A percentile compares a stretch with the other conserved stretches of the same genome.
Conservation (phyloP, 2,888 invertebrate genomes). For the Amblyjoppa fuscipennis region DNA sequence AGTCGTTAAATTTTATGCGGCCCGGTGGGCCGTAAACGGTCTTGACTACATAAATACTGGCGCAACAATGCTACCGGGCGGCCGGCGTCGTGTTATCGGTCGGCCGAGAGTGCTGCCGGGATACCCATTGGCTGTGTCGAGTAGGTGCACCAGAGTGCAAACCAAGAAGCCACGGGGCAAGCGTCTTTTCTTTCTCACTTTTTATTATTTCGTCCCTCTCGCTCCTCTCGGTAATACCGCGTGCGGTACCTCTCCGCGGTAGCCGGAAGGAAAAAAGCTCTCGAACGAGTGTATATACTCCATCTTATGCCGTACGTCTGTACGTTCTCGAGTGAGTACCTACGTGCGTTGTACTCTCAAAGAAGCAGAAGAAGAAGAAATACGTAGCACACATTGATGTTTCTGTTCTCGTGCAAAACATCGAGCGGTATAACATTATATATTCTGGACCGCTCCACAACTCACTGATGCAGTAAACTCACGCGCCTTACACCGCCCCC, state of each 20-base stretch:
- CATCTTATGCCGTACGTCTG: constrained; percentile 19
- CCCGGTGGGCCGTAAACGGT: constrained; percentile 65
- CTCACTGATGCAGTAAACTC: constrained; percentile 17
- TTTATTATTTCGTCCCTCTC: constrained; percentile 58
- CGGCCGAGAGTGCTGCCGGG: constrained; percentile 34
- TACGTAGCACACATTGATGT: constrained; percentile 44
- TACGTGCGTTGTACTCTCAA: constrained; percentile 62
- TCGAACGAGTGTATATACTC: constrained; percentile 46
- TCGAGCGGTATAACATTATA: constrained; percentile 13
- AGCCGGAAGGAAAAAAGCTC: constrained; percentile 29
- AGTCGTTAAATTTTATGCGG: constrained; percentile 70
- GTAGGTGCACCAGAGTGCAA: constrained; percentile 45
- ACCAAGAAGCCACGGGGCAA: constrained; percentile 33
- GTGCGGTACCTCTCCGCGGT: constrained; percentile 49
- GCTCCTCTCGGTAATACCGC: constrained; percentile 51
- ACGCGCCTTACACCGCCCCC: background rate
- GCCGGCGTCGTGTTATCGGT: constrained; percentile 53
- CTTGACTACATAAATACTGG: constrained; percentile 68
- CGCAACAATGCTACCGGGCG: constrained; percentile 68
- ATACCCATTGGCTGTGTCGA: constrained; percentile 6
- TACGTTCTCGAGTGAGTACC: constrained; percentile 46
- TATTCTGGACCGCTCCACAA: constrained; percentile 14
- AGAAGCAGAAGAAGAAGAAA: constrained; percentile 48
- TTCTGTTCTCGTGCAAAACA: constrained; percentile 54
- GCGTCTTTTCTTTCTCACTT: constrained; percentile 12